phyloP scores from a whole-genome alignment of 2,888 invertebrate species.

The Sipha maydis region DNA sequence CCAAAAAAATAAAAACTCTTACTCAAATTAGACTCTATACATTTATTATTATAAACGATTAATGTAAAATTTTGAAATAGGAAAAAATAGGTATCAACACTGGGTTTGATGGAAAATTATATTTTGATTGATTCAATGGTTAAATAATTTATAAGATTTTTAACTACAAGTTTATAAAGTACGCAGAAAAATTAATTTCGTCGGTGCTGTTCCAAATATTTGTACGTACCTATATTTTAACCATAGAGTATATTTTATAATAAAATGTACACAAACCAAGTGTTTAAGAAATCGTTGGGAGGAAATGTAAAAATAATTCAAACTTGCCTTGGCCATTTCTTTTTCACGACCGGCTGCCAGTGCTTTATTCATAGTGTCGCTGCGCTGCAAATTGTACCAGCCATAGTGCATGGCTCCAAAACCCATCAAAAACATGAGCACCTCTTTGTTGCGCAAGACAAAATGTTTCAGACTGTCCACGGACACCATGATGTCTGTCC shows the following conservation, averaged over 20 bases:
- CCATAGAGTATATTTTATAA: constrained; percentile 6
- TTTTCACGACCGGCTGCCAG: constrained; percentile 21
- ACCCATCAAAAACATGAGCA: constrained; percentile 47
- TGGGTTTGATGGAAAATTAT: too few species aligned
- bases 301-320: not conserved
- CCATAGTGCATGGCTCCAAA: constrained; percentile 54
- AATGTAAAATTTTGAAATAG: too few species aligned
- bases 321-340: constrained; percentile 17
- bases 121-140: too few species aligned
- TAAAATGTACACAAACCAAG: not conserved
- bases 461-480: constrained; percentile 17
- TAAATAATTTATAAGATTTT: too few species aligned
- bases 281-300: not conserved
- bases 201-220: not conserved
- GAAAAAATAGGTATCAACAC: too few species aligned
- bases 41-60: too few species aligned
- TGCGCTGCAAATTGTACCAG: constrained; percentile 54
- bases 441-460: constrained; percentile 40
- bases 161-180: too few species aligned
- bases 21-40: too few species aligned
- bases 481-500: not conserved
- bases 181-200: not conserved
- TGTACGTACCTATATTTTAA: not conserved
- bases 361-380: constrained; percentile 39
- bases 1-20: too few species aligned